Evolutionary conservation across 2,797 vertebrate genomes (phyloP).

Genomic region (Acanthurus tractus): DNA sequence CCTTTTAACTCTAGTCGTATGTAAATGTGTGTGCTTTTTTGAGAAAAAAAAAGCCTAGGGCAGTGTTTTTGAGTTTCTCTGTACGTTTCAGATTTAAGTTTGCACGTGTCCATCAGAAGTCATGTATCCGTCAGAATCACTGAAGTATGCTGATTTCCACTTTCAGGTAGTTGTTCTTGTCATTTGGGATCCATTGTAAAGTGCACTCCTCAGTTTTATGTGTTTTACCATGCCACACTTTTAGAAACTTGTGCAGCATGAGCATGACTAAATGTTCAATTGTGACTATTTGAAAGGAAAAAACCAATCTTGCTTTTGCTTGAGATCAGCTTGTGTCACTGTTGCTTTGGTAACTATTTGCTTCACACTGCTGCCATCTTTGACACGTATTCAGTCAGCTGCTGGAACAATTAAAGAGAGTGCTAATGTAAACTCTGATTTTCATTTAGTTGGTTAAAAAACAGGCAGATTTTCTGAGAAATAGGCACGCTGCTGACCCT

Average conservation of each 20-base stretch:
- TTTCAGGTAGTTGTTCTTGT: not conserved
- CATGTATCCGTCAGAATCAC: not conserved
- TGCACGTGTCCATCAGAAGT: conserved; percentile 27
- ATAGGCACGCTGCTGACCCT: not conserved
- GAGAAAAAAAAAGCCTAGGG: not conserved
- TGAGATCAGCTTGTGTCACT: conserved; percentile 11
- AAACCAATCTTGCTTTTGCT: conserved; percentile 37
- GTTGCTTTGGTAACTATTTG: not conserved
- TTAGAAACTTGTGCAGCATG: conserved; percentile 20
- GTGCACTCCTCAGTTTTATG: not conserved
- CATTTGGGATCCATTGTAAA: not conserved
- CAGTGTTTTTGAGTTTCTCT: conserved; percentile 25
- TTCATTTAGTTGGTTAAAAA: not conserved
- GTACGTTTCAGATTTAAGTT: conserved; percentile 24
- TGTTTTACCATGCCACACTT: not conserved
- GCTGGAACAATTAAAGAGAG: conserved; percentile 26
- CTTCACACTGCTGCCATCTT: not conserved
- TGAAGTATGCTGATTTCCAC: conserved; percentile 18
- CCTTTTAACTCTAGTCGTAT: conserved; percentile 46
- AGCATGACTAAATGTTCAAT: conserved; percentile 23
- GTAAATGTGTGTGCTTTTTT: conserved; percentile 17
- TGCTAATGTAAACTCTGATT: not conserved
- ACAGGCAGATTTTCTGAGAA: not conserved
- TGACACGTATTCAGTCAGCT: conserved; percentile 16
- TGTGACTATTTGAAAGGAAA: conserved; percentile 1